Evolutionary conservation across 2,797 vertebrate species (phyloP).

Genomic region (Mormyrops boulengeri): DNA sequence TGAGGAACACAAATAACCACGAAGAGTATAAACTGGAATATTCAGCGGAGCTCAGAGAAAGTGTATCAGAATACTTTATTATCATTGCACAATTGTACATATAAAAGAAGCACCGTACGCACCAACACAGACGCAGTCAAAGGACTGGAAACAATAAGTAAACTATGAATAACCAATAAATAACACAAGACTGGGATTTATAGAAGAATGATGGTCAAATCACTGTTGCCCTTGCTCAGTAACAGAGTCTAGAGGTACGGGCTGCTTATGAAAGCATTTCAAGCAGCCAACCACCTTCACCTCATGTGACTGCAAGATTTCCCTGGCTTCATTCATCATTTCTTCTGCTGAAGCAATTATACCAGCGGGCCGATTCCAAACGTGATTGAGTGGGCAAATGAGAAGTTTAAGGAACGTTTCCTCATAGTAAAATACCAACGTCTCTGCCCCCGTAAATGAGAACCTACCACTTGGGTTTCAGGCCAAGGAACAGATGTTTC

Average conservation of each 20-base stretch:
- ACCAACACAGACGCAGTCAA: not conserved
- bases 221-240: not conserved
- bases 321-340: slow-evolving; percentile 8
- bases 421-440: slow-evolving; percentile 14
- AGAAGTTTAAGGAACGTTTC: slow-evolving; percentile 32
- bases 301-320: not conserved
- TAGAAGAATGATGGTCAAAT: not conserved
- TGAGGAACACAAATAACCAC: not conserved
- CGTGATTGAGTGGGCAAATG: slow-evolving; percentile 29
- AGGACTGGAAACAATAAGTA: not conserved
- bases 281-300: not conserved
- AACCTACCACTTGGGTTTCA: not conserved
- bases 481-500: slow-evolving; percentile 37
- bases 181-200: not conserved
- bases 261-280: slow-evolving; percentile 1
- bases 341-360: slow-evolving; percentile 1
- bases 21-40: not conserved
- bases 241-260: not conserved
- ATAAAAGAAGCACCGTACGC: not conserved
- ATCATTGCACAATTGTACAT: not conserved
- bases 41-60: not conserved
- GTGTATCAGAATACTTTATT: not conserved
- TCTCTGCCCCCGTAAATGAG: not conserved
- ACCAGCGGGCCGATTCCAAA: slow-evolving; percentile 7
- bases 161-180: not conserved